Conservation (phyloP, 2,888 invertebrate genomes). For the Nymphalis urticae region DNA sequence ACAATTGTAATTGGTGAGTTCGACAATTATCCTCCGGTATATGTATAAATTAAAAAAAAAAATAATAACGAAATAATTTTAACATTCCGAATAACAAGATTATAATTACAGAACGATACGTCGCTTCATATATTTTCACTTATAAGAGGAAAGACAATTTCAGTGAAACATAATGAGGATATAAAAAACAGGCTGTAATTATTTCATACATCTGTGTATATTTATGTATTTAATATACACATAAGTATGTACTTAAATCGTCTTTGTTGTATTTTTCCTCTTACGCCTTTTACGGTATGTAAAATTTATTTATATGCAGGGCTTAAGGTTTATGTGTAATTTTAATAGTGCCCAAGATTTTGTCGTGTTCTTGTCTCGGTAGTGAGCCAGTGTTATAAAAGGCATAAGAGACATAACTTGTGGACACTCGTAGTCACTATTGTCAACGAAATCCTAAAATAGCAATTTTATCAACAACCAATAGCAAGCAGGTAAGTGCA, state of each 20-base stretch:
- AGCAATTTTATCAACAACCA: too few relatives aligned
- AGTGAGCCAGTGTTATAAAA: too few relatives aligned
- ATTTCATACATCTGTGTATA: conserved; percentile 8
- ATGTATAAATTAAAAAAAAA: not conserved
- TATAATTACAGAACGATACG: conserved; percentile 15
- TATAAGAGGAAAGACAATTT: not conserved
- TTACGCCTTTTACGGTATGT: conserved; percentile 6
- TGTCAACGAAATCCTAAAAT: too few relatives aligned
- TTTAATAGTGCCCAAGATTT: not conserved
- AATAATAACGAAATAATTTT: conserved; percentile 10
- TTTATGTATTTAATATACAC: conserved; percentile 2
- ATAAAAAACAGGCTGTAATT: conserved; percentile 9
- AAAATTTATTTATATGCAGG: not conserved
- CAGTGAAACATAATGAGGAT: conserved; percentile 14
- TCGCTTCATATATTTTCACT: not conserved
- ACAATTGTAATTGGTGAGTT: too few relatives aligned
- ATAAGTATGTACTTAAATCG: not conserved
- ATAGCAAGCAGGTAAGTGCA: too few relatives aligned
- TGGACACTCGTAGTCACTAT: too few relatives aligned
- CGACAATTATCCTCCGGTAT: not conserved
- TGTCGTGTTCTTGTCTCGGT: too few relatives aligned
- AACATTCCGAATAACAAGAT: not conserved
- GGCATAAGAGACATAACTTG: too few relatives aligned
- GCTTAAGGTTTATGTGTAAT: not conserved
- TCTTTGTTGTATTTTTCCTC: conserved; percentile 5